Evolutionary conservation across 2,888 invertebrate species (phyloP).

Genomic region (Ophion slaviceki): DNA sequence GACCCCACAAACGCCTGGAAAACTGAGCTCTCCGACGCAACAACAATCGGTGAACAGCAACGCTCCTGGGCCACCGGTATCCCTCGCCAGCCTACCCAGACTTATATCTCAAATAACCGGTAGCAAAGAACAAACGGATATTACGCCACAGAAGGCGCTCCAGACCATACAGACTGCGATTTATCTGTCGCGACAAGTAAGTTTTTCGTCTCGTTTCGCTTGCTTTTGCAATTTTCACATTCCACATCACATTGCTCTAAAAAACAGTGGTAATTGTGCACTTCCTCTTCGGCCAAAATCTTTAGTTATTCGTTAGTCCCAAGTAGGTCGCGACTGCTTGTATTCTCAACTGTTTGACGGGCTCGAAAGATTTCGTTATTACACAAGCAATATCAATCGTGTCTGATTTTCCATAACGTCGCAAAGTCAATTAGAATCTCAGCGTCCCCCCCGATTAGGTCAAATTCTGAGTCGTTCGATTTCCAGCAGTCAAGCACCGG

Average conservation of each 20-base stretch:
- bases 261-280: too few species aligned
- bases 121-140: conserved; percentile 84
- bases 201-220: not conserved
- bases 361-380: too few species aligned
- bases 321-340: too few species aligned
- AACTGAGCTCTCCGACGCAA: conserved; percentile 79
- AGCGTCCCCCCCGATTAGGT: not conserved
- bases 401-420: not conserved
- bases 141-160: conserved; percentile 85
- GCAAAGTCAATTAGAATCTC: not conserved
- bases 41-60: conserved; percentile 78
- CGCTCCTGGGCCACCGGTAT: conserved; percentile 84
- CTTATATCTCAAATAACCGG: conserved; percentile 84
- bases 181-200: conserved; percentile 81
- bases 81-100: conserved; percentile 84
- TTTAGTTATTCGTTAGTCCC: too few species aligned
- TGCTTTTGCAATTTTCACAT: not conserved
- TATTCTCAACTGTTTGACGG: too few species aligned
- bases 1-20: conserved; percentile 80
- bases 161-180: conserved; percentile 85
- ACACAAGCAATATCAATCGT: not conserved
- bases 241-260: not conserved
- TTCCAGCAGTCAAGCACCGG: conserved; percentile 78
- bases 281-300: too few species aligned
- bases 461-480: conserved; percentile 16